These are phyloP conservation scores for Linnaemya tessellans DNA, from an alignment of 2,888 invertebrate species.

Conservation along the genomic window DNA sequence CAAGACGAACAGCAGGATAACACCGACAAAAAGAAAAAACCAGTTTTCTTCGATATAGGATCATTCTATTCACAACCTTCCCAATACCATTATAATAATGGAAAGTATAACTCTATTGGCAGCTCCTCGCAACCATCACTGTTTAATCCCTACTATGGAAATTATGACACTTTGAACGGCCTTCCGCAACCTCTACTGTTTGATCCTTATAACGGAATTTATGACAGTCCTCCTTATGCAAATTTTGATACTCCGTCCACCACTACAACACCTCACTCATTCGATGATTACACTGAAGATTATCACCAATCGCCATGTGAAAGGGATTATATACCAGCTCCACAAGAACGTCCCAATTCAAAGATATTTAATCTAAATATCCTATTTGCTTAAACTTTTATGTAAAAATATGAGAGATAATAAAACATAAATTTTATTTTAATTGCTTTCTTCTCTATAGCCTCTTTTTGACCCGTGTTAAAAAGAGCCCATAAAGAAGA, in stretches of 20 bases:
- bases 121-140: not conserved
- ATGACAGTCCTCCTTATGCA: too few relatives aligned
- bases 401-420: too few relatives aligned
- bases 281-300: too few relatives aligned
- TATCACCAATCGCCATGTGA: too few relatives aligned
- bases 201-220: not conserved
- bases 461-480: too few relatives aligned
- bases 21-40: not conserved
- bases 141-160: not conserved
- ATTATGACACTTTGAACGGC: not conserved
- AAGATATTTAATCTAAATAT: not conserved
- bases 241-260: too few relatives aligned
- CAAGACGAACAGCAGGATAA: not conserved
- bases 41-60: not conserved
- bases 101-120: not conserved
- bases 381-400: not conserved
- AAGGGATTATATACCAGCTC: too few relatives aligned
- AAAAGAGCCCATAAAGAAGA: too few relatives aligned
- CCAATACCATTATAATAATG: too few relatives aligned
- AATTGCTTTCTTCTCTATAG: too few relatives aligned
- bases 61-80: not conserved
- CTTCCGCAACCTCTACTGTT: not conserved
- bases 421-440: too few relatives aligned
- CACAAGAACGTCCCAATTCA: not conserved
- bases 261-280: not conserved